Base-by-base conservation (phyloP, 23 tunicate genomes). In the Corella eumyota region DNA sequence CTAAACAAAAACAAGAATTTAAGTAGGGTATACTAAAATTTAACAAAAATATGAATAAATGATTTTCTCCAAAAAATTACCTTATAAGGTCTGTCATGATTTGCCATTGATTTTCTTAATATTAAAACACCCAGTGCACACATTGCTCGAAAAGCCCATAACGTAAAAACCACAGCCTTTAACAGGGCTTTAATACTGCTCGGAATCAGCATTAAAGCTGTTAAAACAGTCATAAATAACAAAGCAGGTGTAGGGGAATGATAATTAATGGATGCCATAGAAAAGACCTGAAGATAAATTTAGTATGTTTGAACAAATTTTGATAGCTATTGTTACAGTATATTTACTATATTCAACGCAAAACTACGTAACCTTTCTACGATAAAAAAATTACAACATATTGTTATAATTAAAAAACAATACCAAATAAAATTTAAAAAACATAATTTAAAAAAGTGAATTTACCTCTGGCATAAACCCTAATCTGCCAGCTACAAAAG, bases 381-480 rank as follows among this genome's bases (percentile, higher is more conserved):
- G n/a, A n/a, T n/a, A n/a, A n/a, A n/a, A n/a, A n/a, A n/a, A n/a
- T n/a, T n/a, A n/a, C n/a, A n/a, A n/a, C n/a, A n/a, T n/a, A n/a
- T n/a, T n/a, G n/a, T n/a, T n/a, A n/a, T n/a, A n/a, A n/a, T n/a
- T n/a, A n/a, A n/a, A n/a, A n/a, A n/a, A n/a, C n/a, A n/a, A n/a
- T n/a, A n/a, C n/a, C n/a, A n/a, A n/a, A n/a, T n/a, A n/a, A n/a
- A n/a, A n/a, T n/a, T n/a, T n/a, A n/a, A n/a, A n/a, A n/a, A n/a
- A n/a, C n/a, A n/a, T n/a, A n/a, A n/a, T n/a, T n/a, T n/a, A n/a
- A n/a, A n/a, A 40, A 9, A 40, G 13, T 15, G 19, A n/a, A 19
- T 6, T 21, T 17, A 88, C 96, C 96, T 88, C 74, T 9, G 96
- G 96, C 96, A 88, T 88, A 34, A 74, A 75, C 3, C 90, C 90